Conservation (phyloP, 1,140 invertebrate species). For the Eurosta solidaginis region DNA sequence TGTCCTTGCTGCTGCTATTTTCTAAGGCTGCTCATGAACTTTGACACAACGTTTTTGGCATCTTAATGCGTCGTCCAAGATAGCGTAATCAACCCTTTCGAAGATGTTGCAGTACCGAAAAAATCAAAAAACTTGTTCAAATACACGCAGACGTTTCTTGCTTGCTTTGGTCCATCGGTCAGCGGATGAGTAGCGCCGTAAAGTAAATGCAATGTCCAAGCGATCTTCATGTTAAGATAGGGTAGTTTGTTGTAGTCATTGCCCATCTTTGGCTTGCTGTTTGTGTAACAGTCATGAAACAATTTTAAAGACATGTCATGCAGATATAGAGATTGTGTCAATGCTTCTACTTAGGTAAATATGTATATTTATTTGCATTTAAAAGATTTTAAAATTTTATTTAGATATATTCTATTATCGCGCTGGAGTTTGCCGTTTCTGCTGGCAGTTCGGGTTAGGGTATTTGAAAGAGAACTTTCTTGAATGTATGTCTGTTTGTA, state of each 20-base stretch:
- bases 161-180: not conserved
- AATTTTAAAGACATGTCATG: not conserved
- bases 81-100: not conserved
- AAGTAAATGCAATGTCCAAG: not conserved
- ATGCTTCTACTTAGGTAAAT: not conserved
- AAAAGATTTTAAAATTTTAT: not conserved
- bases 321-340: not conserved
- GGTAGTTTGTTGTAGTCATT: not conserved
- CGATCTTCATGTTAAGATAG: not conserved
- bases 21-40: slow-evolving; percentile 43
- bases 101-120: not conserved
- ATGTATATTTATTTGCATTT: not conserved
- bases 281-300: not conserved
- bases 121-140: not conserved
- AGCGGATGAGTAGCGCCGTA: not conserved
- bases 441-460: not conserved
- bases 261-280: not conserved
- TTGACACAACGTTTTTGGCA: slow-evolving; percentile 46
- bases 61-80: not conserved
- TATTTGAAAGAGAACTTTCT: too few relatives aligned
- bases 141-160: not conserved
- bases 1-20: not conserved
- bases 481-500: too few relatives aligned
- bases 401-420: not conserved
- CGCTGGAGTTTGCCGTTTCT: not conserved